Evolutionary conservation across 2,797 vertebrate species (phyloP).

Genomic region (Danio albolineatus): DNA sequence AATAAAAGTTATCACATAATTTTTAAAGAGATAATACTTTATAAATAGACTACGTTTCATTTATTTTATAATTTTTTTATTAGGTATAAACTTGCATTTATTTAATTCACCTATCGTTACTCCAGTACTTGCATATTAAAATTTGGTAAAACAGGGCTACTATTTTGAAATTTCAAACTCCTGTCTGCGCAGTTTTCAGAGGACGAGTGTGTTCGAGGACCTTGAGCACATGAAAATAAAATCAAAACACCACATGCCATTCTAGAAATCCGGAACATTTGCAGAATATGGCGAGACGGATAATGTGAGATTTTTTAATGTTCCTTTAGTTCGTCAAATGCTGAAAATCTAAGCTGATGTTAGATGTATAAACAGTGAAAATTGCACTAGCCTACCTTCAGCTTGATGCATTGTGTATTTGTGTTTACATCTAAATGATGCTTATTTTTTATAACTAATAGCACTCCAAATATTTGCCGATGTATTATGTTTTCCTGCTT

Average conservation of each 20-base stretch:
- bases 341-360: not conserved
- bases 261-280: not conserved
- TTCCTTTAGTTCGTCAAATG: not conserved
- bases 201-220: conserved; percentile 31
- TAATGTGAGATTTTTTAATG: conserved; percentile 73
- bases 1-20: not conserved
- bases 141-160: not conserved
- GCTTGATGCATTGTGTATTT: not conserved
- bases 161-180: conserved; percentile 1
- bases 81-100: not conserved
- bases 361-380: not conserved
- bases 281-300: conserved; percentile 67
- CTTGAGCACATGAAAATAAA: conserved; percentile 50
- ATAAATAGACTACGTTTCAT: not conserved
- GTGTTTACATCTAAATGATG: too few species aligned
- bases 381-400: not conserved
- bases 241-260: not conserved
- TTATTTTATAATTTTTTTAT: too few species aligned
- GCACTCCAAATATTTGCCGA: too few species aligned
- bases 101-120: not conserved
- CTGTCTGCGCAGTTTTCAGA: not conserved
- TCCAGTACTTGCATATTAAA: not conserved
- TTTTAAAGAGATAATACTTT: not conserved
- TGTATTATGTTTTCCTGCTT: not conserved
- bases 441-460: not conserved